Percentiles rank a stretch among this genome's conserved stretches.
Conservation (phyloP, 2,113 vertebrate species). For the Heterotilapia buettikoferi region DNA sequence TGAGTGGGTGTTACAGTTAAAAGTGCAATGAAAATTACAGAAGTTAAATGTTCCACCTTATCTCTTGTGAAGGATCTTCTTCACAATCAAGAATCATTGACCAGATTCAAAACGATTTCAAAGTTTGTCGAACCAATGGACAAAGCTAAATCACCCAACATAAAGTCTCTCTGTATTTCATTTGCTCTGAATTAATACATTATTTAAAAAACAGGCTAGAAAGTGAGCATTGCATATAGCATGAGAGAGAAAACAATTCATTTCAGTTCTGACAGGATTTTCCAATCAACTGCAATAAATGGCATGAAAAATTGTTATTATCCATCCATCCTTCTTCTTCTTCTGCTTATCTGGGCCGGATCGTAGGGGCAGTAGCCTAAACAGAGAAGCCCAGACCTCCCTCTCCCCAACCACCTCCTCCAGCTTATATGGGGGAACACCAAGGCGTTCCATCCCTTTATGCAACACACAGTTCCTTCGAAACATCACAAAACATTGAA, state of each 20-base stretch:
- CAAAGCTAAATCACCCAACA: background rate
- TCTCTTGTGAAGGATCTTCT: background rate
- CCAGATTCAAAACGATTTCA: background rate
- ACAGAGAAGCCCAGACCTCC: background rate
- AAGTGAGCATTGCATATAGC: background rate
- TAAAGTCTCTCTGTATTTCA: background rate
- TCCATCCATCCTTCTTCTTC: background rate
- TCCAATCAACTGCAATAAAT: background rate
- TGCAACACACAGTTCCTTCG: background rate
- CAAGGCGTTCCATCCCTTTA: background rate
- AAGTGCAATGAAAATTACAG: background rate
- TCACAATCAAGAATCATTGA: background rate
- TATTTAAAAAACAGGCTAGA: background rate
- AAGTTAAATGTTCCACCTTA: background rate
- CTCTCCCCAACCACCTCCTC: background rate
- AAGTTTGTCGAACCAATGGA: background rate
- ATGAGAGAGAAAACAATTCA: background rate
- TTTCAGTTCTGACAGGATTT: background rate
- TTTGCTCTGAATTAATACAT: background rate
- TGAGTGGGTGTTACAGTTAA: background rate
- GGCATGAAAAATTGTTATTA: background rate
- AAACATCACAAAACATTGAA: background rate
- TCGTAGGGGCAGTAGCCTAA: background rate
- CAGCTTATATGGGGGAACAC: background rate
- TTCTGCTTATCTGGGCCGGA: background rate